Base-by-base conservation (phyloP, 1,140 invertebrate genomes). In the Yoshiicerus persimilis region DNA sequence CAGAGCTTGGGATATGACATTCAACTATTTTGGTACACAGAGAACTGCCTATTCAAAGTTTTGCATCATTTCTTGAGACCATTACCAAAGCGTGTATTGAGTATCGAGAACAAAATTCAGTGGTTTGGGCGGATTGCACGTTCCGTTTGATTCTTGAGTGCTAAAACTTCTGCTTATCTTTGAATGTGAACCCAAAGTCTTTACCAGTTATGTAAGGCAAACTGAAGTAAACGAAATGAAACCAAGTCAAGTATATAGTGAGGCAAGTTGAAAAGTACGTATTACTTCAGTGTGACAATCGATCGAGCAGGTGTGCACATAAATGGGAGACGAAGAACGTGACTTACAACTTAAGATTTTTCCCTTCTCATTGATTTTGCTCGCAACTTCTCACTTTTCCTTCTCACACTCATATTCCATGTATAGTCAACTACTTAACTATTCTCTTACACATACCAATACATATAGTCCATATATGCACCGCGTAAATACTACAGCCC, bases 281-380 rank as follows among this genome's bases (percentile, higher is more conserved):
- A 88, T 88, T 88, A 47, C 62, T 84, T 64, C 86, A 70, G 75
- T 56, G 88, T 86, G 85, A 88, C 88, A 88, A 88, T 88, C 88
- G 88, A 88, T 88, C 88, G 84, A 77, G 32, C 88, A 88, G 88
- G 88, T 88, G 88, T 88, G 70, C 56, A 41, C 75, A 38, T 36
- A 36, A 85, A 41, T 38, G 84, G 41, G 87, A 70, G 70, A 85
- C 30, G 23, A 83, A 80, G 47, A 80, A 83, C 88, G 88, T 89
- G 88, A 89, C 86, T 89, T 75, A 87, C 56, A 89, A 87, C 39
- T 87, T 80, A 83, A 87, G 86, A 83, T 39, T 75, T 77, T 87
- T 87, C 34, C 70, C 30, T 88, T 88, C 47, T 88, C 86, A 80
- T 86, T 88, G 88, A 88, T 88, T 86, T 88, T 86, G 38, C 30